Base-by-base conservation (phyloP, 2,888 invertebrate species). In the Drosophila picticornis region DNA sequence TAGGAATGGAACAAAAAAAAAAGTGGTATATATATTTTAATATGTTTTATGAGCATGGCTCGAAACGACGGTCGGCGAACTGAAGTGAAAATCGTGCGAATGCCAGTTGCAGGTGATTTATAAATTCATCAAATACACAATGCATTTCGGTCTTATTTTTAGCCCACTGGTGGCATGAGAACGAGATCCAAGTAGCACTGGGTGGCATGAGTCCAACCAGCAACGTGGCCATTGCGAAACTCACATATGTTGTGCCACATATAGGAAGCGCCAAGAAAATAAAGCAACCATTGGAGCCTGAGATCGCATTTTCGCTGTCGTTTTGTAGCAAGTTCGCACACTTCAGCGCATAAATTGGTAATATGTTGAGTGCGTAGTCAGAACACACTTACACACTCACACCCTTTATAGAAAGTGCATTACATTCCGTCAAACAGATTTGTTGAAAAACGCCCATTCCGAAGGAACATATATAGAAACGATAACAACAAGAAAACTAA, bases 331-430 rank as follows among this genome's bases (percentile, higher is more conserved):
- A 75, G 48, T 58, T 70, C 56, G 69, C 77, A 84, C 81, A 87
- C 87, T 87, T 72, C 72, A 78, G 76, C 75, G 85, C 87, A 84
- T 83, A 87, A 89, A 87, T 87, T 84, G 87, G 75, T 87, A 87
- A 87, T 87, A 89, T 77, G 73, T 73, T 81, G 81, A 87, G 84
- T 81, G 87, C 84, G 68, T 69, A 53, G 31, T 46, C 55, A 55
- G 57, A 59, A 72, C 57, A 36, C 57, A 59, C 48, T 19, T 75
- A 48, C 38, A 38, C 60, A 38, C 46, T 50, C 34, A 59, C 31
- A 19, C 9, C 43, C n/a, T 62, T 40, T 25, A 43, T 62, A 16
- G 50, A 53, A 76, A 77, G 82, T 77, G 72, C 72, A 83, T 80
- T 86, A 77, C 57, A 68, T 75, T 71, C 79, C 72, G 72, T 83